Evolutionary conservation across 2,888 invertebrate genomes (phyloP), one percentile per base, ranked within the genome.

Genomic region (Hedya salicella): DNA sequence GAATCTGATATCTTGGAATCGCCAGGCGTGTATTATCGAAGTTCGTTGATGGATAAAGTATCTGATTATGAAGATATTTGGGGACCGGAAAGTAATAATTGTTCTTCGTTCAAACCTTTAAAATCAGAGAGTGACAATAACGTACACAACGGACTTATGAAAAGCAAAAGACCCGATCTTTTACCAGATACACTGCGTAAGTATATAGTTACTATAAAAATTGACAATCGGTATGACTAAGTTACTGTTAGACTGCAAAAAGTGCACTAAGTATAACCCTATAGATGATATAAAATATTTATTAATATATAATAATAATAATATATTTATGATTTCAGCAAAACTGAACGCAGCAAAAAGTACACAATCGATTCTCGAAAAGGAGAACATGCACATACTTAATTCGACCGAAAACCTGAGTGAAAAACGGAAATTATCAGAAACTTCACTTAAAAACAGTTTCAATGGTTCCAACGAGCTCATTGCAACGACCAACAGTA

Each of bases 11-110:
- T 97, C 69, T 89, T 97, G 71, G 97, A 97, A 85, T 96, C 97
- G 61, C 96, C 96, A 36, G 95, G 95, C 69, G 93, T 95, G 59
- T 97, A 97, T 80, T 97, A 96, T 81, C 94, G 96, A 75, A 97
- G 97, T 85, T 96, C 96, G 1, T 93, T 98, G 36, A 96, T 96
- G 69, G 98, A 98, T 82, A 98, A 98, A 91, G 95, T 97, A 50
- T 98, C 98, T 76, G 98, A 98, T 87, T 98, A 98, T 81, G 98
- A 98, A 89, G 98, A 98, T 82, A 95, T 98, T 75, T 98, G 98
- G 98, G 95, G 96, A 70, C 94, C 95, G 61, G 95, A 95, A 79
- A 83, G 85, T 69, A 91, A 91, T 71, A 88, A 83, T 69, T 90
- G 92, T 72, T 88, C 93, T 40, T 89, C 91, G 19, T 92, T 93